Evolutionary conservation across 2,888 invertebrate species (phyloP), one percentile per base, ranked within the genome.

Genomic region (Falcaria lacertinaria): DNA sequence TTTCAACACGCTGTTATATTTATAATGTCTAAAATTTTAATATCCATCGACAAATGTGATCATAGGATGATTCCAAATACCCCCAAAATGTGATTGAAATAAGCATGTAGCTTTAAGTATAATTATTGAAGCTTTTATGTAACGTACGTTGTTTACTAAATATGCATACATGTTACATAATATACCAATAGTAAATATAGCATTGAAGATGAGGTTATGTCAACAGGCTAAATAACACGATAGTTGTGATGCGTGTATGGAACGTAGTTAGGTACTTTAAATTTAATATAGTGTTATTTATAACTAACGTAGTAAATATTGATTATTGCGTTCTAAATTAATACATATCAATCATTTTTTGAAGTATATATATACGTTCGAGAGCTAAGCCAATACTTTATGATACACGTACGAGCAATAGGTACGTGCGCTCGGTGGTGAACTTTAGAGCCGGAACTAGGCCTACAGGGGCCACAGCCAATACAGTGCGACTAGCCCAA

Each of bases 271-370:
- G n/a, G 61, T 54, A 60, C 62, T 60, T 68, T 22, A 22, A 22
- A 62, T 54, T 48, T 60, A 66, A 48, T 41, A 52, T 54, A 51
- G 56, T 48, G 43, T 53, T 61, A 35, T 50, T 59, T 47, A 34
- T 48, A n/a, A 47, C 60, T 60, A 60, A 57, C 43, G 56, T 60
- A 64, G 66, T 22, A 15, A 22, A 64, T 45, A 61, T 65, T 66
- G 69, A 69, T 74, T 74, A 70, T 66, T 73, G 71, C 64, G 45
- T 62, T 60, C 63, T 73, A 71, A 63, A 61, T 45, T 48, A 37
- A 48, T 42, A 64, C 5, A 22, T 22, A n/a, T n/a, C n/a, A n/a
- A n/a, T n/a, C n/a, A n/a, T n/a, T n/a, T n/a, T n/a, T n/a, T n/a
- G n/a, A n/a, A n/a, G n/a, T n/a, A n/a, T n/a, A 50, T 47, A 56